Conservation (phyloP, 2,797 vertebrate species). For the Moxostoma hubbsi region DNA sequence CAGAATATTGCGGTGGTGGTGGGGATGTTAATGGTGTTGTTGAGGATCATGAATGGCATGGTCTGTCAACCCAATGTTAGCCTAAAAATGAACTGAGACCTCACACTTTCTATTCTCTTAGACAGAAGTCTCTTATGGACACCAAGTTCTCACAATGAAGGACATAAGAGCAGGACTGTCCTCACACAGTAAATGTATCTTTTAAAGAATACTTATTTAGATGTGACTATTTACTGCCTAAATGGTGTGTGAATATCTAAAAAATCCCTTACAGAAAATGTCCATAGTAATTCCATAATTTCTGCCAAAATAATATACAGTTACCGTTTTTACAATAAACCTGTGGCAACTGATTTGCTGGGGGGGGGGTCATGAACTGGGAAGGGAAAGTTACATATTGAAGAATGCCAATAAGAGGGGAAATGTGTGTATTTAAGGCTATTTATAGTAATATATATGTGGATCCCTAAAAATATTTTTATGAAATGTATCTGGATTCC, state of each 20-base stretch:
- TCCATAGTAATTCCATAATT: not conserved
- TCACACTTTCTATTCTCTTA: not conserved
- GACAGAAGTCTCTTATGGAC: not conserved
- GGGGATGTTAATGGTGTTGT: not conserved
- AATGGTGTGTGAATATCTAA: too few species aligned
- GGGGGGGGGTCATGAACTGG: too few species aligned
- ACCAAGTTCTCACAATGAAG: not conserved
- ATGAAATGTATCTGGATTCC: too few species aligned
- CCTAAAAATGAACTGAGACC: not conserved
- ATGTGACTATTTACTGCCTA: too few species aligned
- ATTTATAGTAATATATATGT: too few species aligned
- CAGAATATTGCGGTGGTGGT: conserved; percentile 9
- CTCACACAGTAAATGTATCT: not conserved
- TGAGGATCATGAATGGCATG: not conserved
- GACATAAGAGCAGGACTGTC: not conserved
- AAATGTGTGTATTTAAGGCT: too few species aligned
- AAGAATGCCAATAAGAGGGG: too few species aligned
- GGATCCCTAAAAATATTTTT: too few species aligned
- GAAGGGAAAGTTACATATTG: too few species aligned
- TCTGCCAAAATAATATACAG: not conserved
- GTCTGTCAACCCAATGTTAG: not conserved
- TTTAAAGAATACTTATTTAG: not conserved
- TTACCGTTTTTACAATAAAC: not conserved
- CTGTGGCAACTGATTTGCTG: not conserved
- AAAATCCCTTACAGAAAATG: too few species aligned